Percentiles rank a stretch among this genome's conserved stretches.
Conservation (phyloP, 2,888 invertebrate genomes). For the Chymomyza fuscimana region DNA sequence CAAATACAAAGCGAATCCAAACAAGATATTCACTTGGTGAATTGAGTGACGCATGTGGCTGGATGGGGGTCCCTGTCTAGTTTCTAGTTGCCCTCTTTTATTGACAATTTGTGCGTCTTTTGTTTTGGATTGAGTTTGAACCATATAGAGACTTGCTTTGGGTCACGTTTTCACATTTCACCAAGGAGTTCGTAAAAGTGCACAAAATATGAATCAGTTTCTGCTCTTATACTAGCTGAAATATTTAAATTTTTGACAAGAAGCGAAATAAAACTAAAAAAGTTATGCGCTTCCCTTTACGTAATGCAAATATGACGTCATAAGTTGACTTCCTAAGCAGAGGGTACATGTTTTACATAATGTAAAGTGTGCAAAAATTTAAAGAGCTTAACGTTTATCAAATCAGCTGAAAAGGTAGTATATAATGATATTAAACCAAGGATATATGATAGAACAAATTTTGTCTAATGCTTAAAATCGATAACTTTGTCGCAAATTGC, state of each 20-base stretch:
- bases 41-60: conserved; percentile 35
- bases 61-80: conserved; percentile 1
- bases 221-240: not conserved
- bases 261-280: not conserved
- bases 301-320: not conserved
- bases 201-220: not conserved
- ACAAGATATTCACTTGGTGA: conserved; percentile 55
- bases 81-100: conserved; percentile 25
- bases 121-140: conserved; percentile 16
- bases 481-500: not conserved
- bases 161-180: not conserved
- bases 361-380: not conserved
- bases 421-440: no score
- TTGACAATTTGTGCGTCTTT: conserved; percentile 38
- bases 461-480: not conserved
- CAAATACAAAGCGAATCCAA: conserved; percentile 35
- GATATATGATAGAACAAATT: not conserved
- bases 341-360: not conserved
- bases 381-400: not conserved
- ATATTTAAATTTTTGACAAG: not conserved
- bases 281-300: not conserved
- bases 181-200: not conserved
- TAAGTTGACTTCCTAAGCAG: not conserved
- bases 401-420: not conserved
- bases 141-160: not conserved